phyloP scores from a whole-genome alignment of 37 sponge, comb jelly and placozoan species.

The Bolinopsis microptera region DNA sequence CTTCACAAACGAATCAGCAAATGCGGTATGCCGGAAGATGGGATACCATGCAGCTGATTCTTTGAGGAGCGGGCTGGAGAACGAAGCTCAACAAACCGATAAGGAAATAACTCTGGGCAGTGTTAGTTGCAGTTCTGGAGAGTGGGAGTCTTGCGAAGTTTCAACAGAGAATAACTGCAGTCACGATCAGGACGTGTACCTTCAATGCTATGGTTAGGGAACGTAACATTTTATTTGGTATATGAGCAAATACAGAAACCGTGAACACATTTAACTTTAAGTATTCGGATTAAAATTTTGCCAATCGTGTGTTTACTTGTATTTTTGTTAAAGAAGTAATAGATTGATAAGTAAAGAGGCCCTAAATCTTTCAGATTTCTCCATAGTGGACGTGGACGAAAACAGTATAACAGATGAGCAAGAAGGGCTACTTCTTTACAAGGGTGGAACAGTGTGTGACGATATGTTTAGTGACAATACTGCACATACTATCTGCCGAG shows the following conservation, averaged over 20 bases:
- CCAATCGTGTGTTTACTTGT: too few species aligned
- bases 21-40: not conserved
- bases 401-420: not conserved
- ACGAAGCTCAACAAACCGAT: not conserved
- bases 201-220: not conserved
- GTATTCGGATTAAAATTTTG: too few species aligned
- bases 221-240: not conserved
- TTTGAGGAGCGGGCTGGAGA: not conserved
- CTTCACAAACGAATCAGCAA: not conserved
- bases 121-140: not conserved
- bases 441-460: conserved; percentile 26
- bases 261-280: too few species aligned
- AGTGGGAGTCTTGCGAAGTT: not conserved
- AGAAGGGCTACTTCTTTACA: not conserved
- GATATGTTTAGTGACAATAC: not conserved
- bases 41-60: not conserved
- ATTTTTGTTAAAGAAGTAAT: too few species aligned
- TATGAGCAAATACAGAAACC: not conserved
- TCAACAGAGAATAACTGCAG: not conserved
- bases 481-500: not conserved
- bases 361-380: conserved; percentile 29
- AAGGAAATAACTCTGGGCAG: not conserved
- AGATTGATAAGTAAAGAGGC: too few species aligned
- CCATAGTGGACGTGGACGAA: not conserved
- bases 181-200: not conserved